Conservation (phyloP, 2,888 invertebrate genomes). For the Ceraclea dissimilis region DNA sequence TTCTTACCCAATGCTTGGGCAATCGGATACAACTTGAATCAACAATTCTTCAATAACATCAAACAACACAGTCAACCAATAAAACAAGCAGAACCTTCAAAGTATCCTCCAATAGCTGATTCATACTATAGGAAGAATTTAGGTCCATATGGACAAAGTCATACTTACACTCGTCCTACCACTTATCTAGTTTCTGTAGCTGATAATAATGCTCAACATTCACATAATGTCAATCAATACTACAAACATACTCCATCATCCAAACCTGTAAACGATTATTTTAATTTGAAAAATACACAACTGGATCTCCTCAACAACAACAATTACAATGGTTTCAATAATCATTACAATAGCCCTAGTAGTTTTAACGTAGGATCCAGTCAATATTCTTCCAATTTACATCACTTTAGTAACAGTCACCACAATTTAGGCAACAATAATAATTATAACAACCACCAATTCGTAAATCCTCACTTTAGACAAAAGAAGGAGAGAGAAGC, state of each 20-base stretch:
- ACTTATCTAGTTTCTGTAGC: constrained; percentile 9
- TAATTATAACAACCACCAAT: constrained; percentile 16
- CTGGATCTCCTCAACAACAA: background rate
- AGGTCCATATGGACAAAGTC: constrained; percentile 17
- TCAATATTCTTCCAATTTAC: background rate
- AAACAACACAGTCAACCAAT: constrained; percentile 4
- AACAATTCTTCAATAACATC: constrained; percentile 2
- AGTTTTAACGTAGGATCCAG: background rate
- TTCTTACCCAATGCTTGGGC: constrained; percentile 4
- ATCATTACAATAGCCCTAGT: constrained; percentile 15
- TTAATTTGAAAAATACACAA: constrained; percentile 28
- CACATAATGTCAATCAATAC: background rate
- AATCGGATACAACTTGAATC: constrained; percentile 13
- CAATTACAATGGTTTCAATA: constrained; percentile 13
- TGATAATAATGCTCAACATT: constrained; percentile 6
- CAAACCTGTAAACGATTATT: constrained; percentile 27
- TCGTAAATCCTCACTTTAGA: background rate
- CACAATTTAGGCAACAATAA: constrained; percentile 13
- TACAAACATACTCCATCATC: background rate
- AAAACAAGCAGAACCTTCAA: background rate
- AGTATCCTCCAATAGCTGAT: constrained; percentile 26
- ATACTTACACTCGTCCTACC: constrained; percentile 5
- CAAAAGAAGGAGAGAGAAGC: constrained; percentile 43
- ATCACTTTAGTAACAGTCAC: background rate
- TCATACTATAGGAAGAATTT: constrained; percentile 20